Percentiles rank a stretch among this genome's conserved stretches.
Conservation (phyloP, 1,140 invertebrate genomes). For the Heliconius himera region DNA sequence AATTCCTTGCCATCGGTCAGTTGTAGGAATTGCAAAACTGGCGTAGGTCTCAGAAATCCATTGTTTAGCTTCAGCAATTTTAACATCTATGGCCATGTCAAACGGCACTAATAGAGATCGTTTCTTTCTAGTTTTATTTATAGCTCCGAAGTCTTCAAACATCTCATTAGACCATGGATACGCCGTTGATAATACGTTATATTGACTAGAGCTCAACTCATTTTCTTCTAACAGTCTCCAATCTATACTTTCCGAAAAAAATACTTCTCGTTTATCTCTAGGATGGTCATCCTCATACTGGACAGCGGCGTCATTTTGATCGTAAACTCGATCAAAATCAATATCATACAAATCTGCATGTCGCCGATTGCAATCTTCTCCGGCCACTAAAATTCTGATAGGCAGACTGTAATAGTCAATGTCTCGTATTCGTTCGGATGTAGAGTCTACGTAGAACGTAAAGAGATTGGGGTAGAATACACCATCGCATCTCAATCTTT, state of each 20-base stretch:
- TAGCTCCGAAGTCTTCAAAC: slow-evolving; percentile 82
- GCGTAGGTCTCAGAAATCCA: slow-evolving; percentile 93
- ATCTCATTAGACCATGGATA: slow-evolving; percentile 80
- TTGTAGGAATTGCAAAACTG: slow-evolving; percentile 91
- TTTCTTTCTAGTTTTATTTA: slow-evolving; percentile 78
- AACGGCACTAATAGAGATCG: slow-evolving; percentile 76
- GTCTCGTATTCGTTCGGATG: slow-evolving; percentile 88
- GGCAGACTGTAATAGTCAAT: slow-evolving; percentile 93
- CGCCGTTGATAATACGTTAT: slow-evolving; percentile 71
- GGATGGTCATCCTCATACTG: slow-evolving; percentile 71
- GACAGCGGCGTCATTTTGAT: slow-evolving; percentile 70
- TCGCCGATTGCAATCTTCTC: slow-evolving; percentile 83
- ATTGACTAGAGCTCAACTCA: slow-evolving; percentile 76
- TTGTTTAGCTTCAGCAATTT: slow-evolving; percentile 87
- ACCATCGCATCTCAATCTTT: slow-evolving; percentile 89
- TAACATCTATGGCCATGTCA: slow-evolving; percentile 80
- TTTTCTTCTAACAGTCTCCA: slow-evolving; percentile 75
- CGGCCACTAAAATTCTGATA: slow-evolving; percentile 89
- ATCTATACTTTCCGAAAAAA: slow-evolving; percentile 68
- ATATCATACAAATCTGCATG: slow-evolving; percentile 75
- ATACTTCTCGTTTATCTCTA: slow-evolving; percentile 74
- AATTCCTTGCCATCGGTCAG: slow-evolving; percentile 89
- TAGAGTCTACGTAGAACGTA: slow-evolving; percentile 92
- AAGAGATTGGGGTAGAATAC: slow-evolving; percentile 92
- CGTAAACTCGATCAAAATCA: slow-evolving; percentile 80